Conservation (phyloP, 1,140 invertebrate genomes). For the Dreissena polymorpha region DNA sequence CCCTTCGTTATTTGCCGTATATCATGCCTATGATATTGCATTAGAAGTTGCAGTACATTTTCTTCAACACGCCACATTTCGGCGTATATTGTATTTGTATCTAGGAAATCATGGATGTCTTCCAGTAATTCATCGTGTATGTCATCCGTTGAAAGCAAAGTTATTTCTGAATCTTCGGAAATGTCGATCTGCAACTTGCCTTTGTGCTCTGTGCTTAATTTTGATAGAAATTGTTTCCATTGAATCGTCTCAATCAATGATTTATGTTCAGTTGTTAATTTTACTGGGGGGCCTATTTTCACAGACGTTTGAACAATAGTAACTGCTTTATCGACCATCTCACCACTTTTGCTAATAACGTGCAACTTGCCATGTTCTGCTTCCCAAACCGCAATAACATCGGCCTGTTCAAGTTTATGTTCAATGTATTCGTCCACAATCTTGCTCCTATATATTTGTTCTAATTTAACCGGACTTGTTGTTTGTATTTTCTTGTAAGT, state of each 20-base stretch:
- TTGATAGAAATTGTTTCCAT: background rate
- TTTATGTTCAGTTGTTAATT: background rate
- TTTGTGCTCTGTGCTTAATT: background rate
- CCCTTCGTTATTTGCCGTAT: constrained; percentile 2
- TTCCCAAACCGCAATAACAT: constrained; percentile 29
- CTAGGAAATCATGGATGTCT: constrained; percentile 5
- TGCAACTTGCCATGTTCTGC: background rate
- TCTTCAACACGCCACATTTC: background rate
- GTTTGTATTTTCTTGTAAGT: background rate
- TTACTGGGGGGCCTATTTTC: background rate
- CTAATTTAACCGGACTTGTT: background rate
- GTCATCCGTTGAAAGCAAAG: constrained; percentile 32
- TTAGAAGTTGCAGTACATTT: constrained; percentile 11
- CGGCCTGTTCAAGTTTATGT: constrained; percentile 12
- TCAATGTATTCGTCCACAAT: constrained; percentile 20
- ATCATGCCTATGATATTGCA: constrained; percentile 6
- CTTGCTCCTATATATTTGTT: background rate
- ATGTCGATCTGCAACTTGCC: background rate
- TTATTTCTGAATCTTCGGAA: background rate
- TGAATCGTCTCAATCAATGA: constrained; percentile 10
- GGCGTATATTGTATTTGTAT: background rate
- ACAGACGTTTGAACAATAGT: constrained; percentile 5
- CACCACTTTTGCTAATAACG: constrained; percentile 12
- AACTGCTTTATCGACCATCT: background rate
- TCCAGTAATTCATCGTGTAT: constrained; percentile 4